phyloP scores from a whole-genome alignment of 1,140 invertebrate species.

The Aleiodes sp. region DNA sequence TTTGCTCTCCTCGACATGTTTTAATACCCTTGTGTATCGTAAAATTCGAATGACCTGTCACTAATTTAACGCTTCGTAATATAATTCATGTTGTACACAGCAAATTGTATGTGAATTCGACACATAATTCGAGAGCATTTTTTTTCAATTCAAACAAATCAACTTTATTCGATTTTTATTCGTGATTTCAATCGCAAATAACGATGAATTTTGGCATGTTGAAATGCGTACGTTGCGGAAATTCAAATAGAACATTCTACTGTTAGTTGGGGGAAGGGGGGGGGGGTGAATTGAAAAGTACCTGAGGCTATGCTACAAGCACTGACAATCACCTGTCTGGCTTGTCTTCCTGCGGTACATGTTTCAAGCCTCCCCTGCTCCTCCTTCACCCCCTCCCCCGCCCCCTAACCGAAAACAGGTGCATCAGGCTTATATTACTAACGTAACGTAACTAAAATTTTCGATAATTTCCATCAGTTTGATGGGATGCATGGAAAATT shows the following conservation, averaged over 20 bases:
- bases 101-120: no score
- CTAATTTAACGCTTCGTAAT: conserved; percentile 32
- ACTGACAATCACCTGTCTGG: conserved; percentile 63
- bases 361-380: conserved; percentile 44
- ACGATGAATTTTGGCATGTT: conserved; percentile 3
- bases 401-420: conserved; percentile 10
- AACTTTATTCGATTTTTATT: no score
- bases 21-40: conserved; percentile 39
- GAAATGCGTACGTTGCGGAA: not conserved
- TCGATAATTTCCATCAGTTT: no score
- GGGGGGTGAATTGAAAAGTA: conserved; percentile 36
- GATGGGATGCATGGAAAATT: no score
- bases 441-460: no score
- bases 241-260: not conserved
- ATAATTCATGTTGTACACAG: not conserved
- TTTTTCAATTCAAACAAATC: no score
- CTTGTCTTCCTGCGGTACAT: conserved; percentile 46
- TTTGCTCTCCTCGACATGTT: conserved; percentile 9
- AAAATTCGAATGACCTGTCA: conserved; percentile 55
- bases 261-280: no score
- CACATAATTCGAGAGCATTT: no score
- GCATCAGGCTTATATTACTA: no score
- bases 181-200: no score
- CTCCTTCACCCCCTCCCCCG: no score
- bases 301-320: conserved; percentile 50